phyloP scores from a whole-genome alignment of 1,140 invertebrate species.

The Procambarus clarkii region DNA sequence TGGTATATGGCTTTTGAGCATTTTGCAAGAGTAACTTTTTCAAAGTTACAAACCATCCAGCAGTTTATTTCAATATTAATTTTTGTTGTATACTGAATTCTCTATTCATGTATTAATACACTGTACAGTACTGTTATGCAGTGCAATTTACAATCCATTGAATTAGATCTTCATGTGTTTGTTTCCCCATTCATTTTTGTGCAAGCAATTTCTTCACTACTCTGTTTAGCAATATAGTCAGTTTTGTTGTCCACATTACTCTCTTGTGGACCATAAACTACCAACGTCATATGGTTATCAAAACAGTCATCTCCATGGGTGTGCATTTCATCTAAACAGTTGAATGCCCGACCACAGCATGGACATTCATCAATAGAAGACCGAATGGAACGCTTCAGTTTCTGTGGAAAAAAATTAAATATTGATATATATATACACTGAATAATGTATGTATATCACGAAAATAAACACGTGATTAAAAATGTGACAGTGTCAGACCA shows the following conservation, averaged over 20 bases:
- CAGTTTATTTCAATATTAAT: too few species aligned
- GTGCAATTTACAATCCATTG: too few species aligned
- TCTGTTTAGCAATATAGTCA: neutral
- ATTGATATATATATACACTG: too few species aligned
- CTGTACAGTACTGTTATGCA: too few species aligned
- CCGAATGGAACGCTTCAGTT: conserved; percentile 37
- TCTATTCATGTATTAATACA: too few species aligned
- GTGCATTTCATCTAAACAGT: conserved; percentile 32
- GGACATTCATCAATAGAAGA: conserved; percentile 46
- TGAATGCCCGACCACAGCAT: conserved; percentile 35
- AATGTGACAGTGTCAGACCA: too few species aligned
- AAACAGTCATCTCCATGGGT: neutral
- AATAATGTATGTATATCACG: too few species aligned
- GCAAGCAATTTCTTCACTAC: neutral
- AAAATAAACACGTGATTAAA: too few species aligned
- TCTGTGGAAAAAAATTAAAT: conserved; percentile 21
- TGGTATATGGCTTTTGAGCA: too few species aligned
- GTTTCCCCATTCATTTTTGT: conserved; percentile 28
- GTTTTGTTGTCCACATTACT: neutral
- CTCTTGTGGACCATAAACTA: conserved; percentile 33
- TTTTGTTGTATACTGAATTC: too few species aligned
- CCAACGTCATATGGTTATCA: conserved; percentile 26
- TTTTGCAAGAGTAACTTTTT: too few species aligned
- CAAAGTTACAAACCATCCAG: too few species aligned
- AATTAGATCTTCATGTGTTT: neutral